phyloP scores from a whole-genome alignment of 2,797 vertebrate genomes.

The Eulemur rubriventer region DNA sequence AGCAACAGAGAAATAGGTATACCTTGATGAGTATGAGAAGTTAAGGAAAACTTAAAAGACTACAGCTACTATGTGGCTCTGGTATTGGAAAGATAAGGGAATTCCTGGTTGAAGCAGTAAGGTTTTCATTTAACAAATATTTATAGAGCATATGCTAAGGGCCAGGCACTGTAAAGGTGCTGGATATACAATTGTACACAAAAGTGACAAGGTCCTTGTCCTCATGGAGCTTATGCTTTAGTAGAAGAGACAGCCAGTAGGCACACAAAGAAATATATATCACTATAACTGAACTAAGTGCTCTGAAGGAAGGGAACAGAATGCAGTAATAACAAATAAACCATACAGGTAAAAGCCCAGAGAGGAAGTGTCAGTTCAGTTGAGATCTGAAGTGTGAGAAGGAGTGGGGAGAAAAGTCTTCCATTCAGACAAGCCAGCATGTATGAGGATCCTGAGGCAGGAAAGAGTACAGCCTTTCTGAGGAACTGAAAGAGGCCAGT shows the following conservation, averaged over 20 bases:
- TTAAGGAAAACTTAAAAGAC: not conserved
- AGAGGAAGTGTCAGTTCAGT: not conserved
- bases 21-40: not conserved
- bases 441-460: not conserved
- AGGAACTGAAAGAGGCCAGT: not conserved
- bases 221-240: not conserved
- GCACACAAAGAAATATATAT: not conserved
- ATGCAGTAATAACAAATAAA: not conserved
- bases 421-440: not conserved
- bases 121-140: conserved; percentile 11
- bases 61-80: not conserved
- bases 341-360: not conserved
- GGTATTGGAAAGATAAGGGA: not conserved
- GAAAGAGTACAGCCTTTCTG: not conserved
- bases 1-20: not conserved
- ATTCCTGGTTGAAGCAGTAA: not conserved
- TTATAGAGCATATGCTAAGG: not conserved
- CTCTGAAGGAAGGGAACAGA: not conserved
- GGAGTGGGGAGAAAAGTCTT: not conserved
- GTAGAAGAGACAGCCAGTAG: not conserved
- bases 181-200: not conserved
- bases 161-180: not conserved
- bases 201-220: not conserved
- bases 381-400: not conserved
- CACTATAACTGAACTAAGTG: not conserved